Percentiles rank a stretch among this genome's conserved stretches.
Evolutionary conservation across 37 sponge, comb jelly and placozoan genomes (phyloP).

Genomic region (Chondrilla cf. caribensis): DNA sequence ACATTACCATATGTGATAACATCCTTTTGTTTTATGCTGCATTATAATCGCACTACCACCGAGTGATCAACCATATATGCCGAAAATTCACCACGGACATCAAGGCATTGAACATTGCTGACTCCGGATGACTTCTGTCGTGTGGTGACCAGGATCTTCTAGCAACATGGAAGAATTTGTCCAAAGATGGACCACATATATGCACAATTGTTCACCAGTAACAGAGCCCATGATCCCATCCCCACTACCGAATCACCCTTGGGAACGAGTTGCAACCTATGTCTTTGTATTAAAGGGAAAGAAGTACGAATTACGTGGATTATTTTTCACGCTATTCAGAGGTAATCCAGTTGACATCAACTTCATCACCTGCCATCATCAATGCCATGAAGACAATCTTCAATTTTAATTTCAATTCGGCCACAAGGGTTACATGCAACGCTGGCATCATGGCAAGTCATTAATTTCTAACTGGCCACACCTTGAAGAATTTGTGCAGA

Average conservation of each 20-base stretch:
- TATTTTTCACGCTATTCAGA: constrained; percentile 38
- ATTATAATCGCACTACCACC: not conserved
- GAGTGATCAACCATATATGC: not conserved
- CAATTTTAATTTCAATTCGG: constrained; percentile 1
- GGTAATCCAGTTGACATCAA: constrained; percentile 15
- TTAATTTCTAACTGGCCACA: constrained; percentile 22
- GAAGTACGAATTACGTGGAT: constrained; percentile 20
- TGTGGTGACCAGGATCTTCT: constrained; percentile 26
- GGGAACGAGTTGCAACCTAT: constrained; percentile 39
- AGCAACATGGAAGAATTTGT: not conserved
- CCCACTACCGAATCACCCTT: constrained; percentile 24
- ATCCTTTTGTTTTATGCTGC: not conserved
- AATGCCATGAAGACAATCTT: constrained; percentile 32
- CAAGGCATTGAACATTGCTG: constrained; percentile 8
- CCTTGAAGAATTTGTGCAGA: too few species aligned
- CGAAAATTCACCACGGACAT: constrained; percentile 20
- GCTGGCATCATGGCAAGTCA: not conserved
- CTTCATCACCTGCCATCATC: constrained; percentile 29
- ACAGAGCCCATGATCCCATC: constrained; percentile 15
- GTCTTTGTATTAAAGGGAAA: constrained; percentile 24
- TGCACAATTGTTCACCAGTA: not conserved
- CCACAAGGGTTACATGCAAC: constrained; percentile 44
- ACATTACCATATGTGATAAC: too few species aligned
- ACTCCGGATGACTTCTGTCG: not conserved
- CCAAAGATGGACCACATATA: not conserved